These are phyloP conservation scores for Nycticorax nycticorax DNA, from an alignment of 2,113 vertebrate genomes.

Conservation along the genomic window DNA sequence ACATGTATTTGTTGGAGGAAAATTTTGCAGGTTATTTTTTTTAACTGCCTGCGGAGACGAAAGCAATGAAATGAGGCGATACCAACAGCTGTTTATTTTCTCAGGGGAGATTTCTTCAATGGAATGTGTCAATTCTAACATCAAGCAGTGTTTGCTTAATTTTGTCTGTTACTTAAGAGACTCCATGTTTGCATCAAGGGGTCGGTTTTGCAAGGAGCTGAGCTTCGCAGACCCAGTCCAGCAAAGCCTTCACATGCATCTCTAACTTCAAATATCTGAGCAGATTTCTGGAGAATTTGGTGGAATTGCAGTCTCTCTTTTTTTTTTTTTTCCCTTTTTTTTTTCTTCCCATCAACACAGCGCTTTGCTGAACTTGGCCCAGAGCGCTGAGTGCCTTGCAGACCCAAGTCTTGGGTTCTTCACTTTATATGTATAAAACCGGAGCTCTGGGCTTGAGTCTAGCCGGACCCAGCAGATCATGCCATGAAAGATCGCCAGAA, in stretches of 20 bases:
- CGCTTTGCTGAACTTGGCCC: background rate
- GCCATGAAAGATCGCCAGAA: background rate
- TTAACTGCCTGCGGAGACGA: constrained; percentile 25
- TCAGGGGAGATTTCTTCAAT: constrained; percentile 56
- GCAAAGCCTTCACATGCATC: background rate
- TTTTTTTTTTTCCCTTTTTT: background rate
- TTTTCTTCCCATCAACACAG: background rate
- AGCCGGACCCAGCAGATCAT: background rate
- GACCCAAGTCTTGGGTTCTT: background rate
- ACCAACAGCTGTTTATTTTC: constrained; percentile 38
- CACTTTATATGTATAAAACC: background rate
- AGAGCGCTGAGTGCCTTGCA: background rate
- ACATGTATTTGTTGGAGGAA: constrained; percentile 42
- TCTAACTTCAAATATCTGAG: background rate
- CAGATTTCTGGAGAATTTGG: background rate
- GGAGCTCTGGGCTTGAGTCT: constrained; percentile 6
- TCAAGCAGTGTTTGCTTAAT: constrained; percentile 48
- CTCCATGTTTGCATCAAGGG: constrained; percentile 31
- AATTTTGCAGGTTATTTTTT: constrained; percentile 12
- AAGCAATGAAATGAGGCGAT: constrained; percentile 38
- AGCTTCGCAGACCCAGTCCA: background rate
- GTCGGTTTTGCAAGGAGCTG: constrained; percentile 20
- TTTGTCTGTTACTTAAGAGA: constrained; percentile 27
- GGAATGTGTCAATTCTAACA: constrained; percentile 10
- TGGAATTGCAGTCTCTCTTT: background rate